A percentile compares a stretch with the other conserved stretches of the same genome.
Evolutionary conservation across 1,140 invertebrate species (phyloP).

Genomic region (Euwallacea similis): DNA sequence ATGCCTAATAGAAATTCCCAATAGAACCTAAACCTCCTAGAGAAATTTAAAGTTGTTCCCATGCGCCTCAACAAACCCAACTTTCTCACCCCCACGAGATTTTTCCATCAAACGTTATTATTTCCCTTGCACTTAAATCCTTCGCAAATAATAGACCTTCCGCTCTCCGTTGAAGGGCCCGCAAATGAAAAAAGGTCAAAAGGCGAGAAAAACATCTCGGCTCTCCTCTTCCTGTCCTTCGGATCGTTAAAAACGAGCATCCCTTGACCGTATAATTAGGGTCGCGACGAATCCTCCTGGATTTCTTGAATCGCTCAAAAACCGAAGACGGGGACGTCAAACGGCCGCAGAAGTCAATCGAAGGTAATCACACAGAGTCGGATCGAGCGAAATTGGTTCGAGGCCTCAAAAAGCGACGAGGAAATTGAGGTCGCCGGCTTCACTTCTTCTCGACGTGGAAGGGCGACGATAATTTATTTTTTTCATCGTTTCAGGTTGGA

Average conservation of each 20-base stretch:
- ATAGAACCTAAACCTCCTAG: no score
- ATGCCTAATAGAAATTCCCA: no score
- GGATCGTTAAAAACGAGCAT: slow-evolving; percentile 14
- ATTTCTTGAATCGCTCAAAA: neutral
- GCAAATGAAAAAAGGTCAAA: slow-evolving; percentile 14
- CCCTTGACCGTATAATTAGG: slow-evolving; percentile 19
- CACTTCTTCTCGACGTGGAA: neutral
- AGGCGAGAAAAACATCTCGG: slow-evolving; percentile 14
- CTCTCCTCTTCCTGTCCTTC: neutral
- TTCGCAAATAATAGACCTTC: slow-evolving; percentile 11
- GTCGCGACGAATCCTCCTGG: slow-evolving; percentile 8
- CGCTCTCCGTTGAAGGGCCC: neutral
- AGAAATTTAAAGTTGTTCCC: no score
- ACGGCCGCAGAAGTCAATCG: no score
- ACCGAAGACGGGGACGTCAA: no score
- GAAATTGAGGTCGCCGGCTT: neutral
- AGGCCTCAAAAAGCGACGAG: neutral
- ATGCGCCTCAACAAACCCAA: no score
- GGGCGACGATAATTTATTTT: slow-evolving; percentile 2
- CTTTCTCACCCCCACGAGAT: no score
- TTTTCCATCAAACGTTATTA: neutral
- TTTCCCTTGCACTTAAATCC: slow-evolving; percentile 10
- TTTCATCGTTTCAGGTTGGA: neutral
- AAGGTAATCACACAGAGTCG: no score
- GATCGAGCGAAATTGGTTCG: no score